Evolutionary conservation across 2,888 invertebrate genomes (phyloP).

Genomic region (Xestia ashworthii): DNA sequence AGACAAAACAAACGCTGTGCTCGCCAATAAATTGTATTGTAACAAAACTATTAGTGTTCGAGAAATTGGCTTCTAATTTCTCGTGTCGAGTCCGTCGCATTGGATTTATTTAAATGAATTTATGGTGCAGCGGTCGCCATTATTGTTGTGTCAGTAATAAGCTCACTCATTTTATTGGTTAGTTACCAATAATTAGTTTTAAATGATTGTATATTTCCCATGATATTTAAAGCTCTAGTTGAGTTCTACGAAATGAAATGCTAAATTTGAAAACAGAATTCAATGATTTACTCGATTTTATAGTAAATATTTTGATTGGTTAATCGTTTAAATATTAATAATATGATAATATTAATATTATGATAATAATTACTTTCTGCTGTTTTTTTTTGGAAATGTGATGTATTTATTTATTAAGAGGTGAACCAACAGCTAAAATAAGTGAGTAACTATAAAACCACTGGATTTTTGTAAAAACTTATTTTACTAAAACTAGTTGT

Average conservation of each 20-base stretch:
- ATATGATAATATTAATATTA: too few relatives aligned
- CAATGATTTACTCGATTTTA: not conserved
- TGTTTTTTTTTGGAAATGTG: too few relatives aligned
- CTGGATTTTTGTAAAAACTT: not conserved
- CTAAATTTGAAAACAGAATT: constrained; percentile 1
- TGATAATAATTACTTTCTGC: too few relatives aligned
- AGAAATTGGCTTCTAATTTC: constrained; percentile 65
- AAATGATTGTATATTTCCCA: constrained; percentile 37
- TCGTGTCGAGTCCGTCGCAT: constrained; percentile 52
- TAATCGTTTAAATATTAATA: too few relatives aligned
- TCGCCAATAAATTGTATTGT: constrained; percentile 59
- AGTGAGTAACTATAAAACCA: not conserved
- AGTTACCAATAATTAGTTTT: constrained; percentile 55
- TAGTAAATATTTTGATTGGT: not conserved
- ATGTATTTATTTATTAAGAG: too few relatives aligned
- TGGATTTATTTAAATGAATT: constrained; percentile 66
- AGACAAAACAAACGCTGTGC: constrained; percentile 50
- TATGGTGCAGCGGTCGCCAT: constrained; percentile 56
- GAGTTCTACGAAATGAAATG: constrained; percentile 13
- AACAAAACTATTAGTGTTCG: constrained; percentile 62
- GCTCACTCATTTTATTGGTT: constrained; percentile 58
- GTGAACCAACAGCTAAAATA: too few relatives aligned
- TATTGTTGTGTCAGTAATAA: constrained; percentile 67
- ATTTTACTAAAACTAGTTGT: not conserved
- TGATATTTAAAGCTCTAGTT: constrained; percentile 34